Base-by-base conservation (phyloP, 2,888 invertebrate genomes). In the Copidosoma aretas region DNA sequence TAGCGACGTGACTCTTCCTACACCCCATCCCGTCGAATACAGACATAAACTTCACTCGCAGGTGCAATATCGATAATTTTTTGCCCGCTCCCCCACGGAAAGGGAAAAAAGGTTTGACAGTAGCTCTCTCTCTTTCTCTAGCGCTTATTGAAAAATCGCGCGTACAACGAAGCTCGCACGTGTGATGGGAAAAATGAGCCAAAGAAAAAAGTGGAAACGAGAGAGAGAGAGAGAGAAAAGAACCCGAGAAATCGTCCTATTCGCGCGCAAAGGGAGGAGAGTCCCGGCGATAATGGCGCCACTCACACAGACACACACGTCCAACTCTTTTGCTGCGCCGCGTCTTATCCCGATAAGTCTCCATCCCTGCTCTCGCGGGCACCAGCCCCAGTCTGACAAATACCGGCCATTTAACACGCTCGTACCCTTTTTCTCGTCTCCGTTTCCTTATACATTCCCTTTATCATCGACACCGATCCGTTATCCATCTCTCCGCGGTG, bases 341-440 rank as follows among this genome's bases (percentile, higher is more conserved):
- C 77, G 77, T 70, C 71, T 71, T 74, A 76, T 74, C 78, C 77
- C 79, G 76, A 79, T 79, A 77, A 78, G 76, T 81, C 77, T 79
- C 79, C 78, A 80, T 80, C 78, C 74, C 72, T 73, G 74, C 71
- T 24, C 76, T 80, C 78, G 32, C 4, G 43, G 43, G n/a, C n/a
- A n/a, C n/a, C 43, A 8, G 78, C 80, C 81, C 76, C 77, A n/a
- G n/a, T n/a, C 75, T 81, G 80, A 81, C 80, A 78, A 77, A 81
- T 81, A 77, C 76, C 73, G 75, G 73, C 77, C 77, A 81, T 80
- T 81, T 79, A 75, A 72, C 66, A 65, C 59, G 19, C 68, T 62
- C 58, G 61, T 60, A 72, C 67, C 53, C 63, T 60, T 73, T 57
- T 60, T 60, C 64, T 62, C 68, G 62, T 43, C 60, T 71, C 49